Conservation (phyloP, 2,113 vertebrate genomes). For the Tyto alba region DNA sequence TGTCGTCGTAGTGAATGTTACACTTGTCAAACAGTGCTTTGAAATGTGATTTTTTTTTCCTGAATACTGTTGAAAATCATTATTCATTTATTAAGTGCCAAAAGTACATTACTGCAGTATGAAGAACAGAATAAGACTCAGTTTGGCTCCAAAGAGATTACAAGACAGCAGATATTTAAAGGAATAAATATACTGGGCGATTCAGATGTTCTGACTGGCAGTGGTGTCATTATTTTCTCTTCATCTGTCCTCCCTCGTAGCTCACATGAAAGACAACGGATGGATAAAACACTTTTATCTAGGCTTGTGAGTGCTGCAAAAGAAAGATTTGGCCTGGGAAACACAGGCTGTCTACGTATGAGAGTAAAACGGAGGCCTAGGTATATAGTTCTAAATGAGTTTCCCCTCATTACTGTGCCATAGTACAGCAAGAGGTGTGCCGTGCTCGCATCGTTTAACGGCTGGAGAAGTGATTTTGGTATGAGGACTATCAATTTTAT, state of each 20-base stretch:
- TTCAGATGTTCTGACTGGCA: background rate
- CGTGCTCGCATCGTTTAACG: background rate
- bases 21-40: background rate
- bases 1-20: background rate
- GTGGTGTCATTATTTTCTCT: slow-evolving; percentile 2
- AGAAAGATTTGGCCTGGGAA: background rate
- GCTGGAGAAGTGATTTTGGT: background rate
- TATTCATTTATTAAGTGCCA: slow-evolving; percentile 19
- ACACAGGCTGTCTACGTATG: background rate
- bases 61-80: background rate
- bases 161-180: slow-evolving; percentile 13
- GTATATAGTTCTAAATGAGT: background rate
- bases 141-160: slow-evolving; percentile 8
- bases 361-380: background rate
- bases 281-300: background rate
- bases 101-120: background rate
- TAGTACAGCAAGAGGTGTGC: background rate
- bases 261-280: background rate
- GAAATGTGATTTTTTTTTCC: background rate
- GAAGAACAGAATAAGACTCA: background rate
- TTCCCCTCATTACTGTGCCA: background rate
- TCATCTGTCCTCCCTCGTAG: background rate
- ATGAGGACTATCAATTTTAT: background rate
- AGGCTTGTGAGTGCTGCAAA: background rate
- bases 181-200: background rate